Evolutionary conservation across 2,888 invertebrate genomes (phyloP), one percentile per base, ranked within the genome.

Genomic region (Pachycephus smyrnensis): DNA sequence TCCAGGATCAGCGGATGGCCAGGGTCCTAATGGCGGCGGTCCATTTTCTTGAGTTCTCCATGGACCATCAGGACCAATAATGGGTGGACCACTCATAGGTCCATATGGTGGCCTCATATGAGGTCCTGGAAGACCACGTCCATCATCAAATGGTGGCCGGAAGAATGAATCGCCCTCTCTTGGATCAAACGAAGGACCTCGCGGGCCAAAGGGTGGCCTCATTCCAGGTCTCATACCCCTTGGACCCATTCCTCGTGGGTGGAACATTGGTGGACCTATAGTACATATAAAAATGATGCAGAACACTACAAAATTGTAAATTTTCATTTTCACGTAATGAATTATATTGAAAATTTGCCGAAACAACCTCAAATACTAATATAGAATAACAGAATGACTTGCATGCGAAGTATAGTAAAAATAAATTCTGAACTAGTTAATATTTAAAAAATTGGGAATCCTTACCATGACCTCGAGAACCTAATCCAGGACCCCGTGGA

Each of bases 251-350:
- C 92, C 91, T 36, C 92, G 88, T 3, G 89, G 90, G 83, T 91
- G 91, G 82, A 92, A 92, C 88, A 91, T 90, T 76, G 91, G 85
- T 4, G 91, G 91, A 77, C 91, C 92, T 91, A 80, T 1, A 79
- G 84, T 31, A 33, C 12, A 71, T 73, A 31, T 73, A 23, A 40
- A 1, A 68, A 12, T 40, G 75, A 40, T 40, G 40, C 12, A 40
- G 40, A 40, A 40, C 1, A 40, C 40, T 40, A 40, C 6, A 40
- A 40, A 55, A 2, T 23, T 55, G 55, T 55, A 23, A 23, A 55
- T 55, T 55, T 55, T 55, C 23, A 3, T 55, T 23, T 23, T 9
- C 55, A 23, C 55, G 9, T 23, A 9, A 55, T 55, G 9, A 55
- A 55, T 55, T 23, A 23, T 55, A 23, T 55, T 55, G 55, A 23